Evolutionary conservation across 1,140 invertebrate species (phyloP).

Genomic region (Drosophila setifemur): DNA sequence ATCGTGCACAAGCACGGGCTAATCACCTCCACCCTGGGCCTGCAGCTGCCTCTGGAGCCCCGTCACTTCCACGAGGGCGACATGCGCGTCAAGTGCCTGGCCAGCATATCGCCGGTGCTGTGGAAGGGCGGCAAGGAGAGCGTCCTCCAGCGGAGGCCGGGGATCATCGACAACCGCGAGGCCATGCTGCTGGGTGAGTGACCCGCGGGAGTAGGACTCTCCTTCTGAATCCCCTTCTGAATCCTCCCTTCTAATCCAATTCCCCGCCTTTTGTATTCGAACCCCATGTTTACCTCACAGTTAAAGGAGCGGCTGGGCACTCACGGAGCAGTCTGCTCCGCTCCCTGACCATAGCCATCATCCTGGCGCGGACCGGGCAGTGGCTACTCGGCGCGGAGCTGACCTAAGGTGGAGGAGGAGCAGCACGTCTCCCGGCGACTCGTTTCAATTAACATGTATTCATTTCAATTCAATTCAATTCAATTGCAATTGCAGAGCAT

Average conservation of each 20-base stretch:
- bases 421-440: slow-evolving; percentile 10
- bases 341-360: slow-evolving; percentile 66
- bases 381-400: slow-evolving; percentile 69
- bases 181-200: slow-evolving; percentile 85
- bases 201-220: too few relatives aligned
- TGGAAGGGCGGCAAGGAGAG: slow-evolving; percentile 85
- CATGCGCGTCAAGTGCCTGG: slow-evolving; percentile 85
- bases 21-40: slow-evolving; percentile 84
- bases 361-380: slow-evolving; percentile 63
- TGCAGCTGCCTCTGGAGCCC: slow-evolving; percentile 83
- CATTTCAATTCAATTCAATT: slow-evolving; percentile 70
- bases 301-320: slow-evolving; percentile 61
- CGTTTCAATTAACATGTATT: slow-evolving; percentile 49
- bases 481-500: slow-evolving; percentile 79
- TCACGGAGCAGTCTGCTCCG: slow-evolving; percentile 49
- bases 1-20: slow-evolving; percentile 84
- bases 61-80: slow-evolving; percentile 84
- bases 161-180: slow-evolving; percentile 85
- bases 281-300: slow-evolving; percentile 25
- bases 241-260: slow-evolving; percentile 17
- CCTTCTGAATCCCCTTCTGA: neutral
- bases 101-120: slow-evolving; percentile 84
- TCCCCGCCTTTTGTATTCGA: neutral
- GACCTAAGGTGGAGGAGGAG: slow-evolving; percentile 46
- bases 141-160: slow-evolving; percentile 83